These are phyloP conservation scores for Polymixis lichenea DNA, from an alignment of 2,888 invertebrate genomes.

Conservation along the genomic window DNA sequence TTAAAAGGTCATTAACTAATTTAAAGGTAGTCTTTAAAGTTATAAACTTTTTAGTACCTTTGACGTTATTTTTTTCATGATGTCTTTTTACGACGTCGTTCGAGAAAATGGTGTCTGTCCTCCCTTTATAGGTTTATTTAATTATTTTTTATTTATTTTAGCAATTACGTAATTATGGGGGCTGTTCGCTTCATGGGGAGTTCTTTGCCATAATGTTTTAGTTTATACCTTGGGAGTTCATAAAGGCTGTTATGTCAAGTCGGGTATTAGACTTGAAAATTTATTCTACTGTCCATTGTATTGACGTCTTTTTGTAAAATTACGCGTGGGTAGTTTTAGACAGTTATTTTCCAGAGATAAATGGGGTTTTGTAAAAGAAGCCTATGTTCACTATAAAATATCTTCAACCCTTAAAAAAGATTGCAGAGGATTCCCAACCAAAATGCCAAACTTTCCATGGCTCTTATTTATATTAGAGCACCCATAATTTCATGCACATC, in stretches of 20 bases:
- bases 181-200: constrained; percentile 6
- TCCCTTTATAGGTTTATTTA: constrained; percentile 43
- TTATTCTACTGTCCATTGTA: background rate
- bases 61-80: constrained; percentile 61
- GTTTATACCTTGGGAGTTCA: background rate
- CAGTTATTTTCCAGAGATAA: background rate
- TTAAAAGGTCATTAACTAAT: constrained; percentile 63
- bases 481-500: constrained; percentile 22
- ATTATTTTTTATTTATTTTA: constrained; percentile 50
- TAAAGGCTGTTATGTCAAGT: background rate
- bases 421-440: background rate
- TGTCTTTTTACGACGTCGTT: constrained; percentile 58
- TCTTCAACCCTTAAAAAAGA: background rate
- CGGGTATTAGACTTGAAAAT: background rate
- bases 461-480: background rate
- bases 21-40: constrained; percentile 54
- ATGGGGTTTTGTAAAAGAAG: background rate
- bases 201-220: constrained; percentile 13
- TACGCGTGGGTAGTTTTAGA: background rate
- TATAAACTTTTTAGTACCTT: constrained; percentile 61
- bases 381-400: background rate
- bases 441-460: background rate
- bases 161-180: constrained; percentile 40
- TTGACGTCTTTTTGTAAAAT: background rate
- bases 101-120: constrained; percentile 37